Conservation (phyloP, 2,888 invertebrate species). For the Rhimphoctona megacephalus region DNA sequence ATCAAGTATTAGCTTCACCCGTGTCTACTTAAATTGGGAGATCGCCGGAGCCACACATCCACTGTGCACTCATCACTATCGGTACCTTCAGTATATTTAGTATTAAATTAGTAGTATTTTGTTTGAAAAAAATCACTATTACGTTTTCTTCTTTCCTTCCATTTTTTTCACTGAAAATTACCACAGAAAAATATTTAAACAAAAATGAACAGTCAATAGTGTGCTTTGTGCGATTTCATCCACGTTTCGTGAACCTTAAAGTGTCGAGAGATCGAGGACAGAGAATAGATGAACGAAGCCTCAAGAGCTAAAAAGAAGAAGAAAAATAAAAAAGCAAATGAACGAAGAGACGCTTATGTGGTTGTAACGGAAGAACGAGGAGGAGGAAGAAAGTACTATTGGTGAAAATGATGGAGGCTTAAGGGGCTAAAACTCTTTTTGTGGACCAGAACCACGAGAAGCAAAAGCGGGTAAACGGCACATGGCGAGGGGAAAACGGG, state of each 20-base stretch:
- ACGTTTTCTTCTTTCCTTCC: not conserved
- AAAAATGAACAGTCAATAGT: not conserved
- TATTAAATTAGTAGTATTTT: not conserved
- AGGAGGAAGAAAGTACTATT: constrained; percentile 41
- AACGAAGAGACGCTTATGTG: constrained; percentile 22
- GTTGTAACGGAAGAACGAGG: constrained; percentile 23
- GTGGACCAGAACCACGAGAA: constrained; percentile 47
- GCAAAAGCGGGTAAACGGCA: constrained; percentile 48
- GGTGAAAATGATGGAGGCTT: constrained; percentile 51
- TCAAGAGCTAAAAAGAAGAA: not conserved
- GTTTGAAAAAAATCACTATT: not conserved
- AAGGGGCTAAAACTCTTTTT: constrained; percentile 54
- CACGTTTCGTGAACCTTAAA: not conserved
- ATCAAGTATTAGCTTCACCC: no score
- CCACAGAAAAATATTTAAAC: not conserved
- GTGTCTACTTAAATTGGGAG: no score
- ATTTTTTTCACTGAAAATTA: not conserved
- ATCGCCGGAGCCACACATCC: no score
- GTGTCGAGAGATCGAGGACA: not conserved
- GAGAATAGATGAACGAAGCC: constrained; percentile 11
- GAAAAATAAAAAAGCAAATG: not conserved
- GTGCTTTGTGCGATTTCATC: not conserved
- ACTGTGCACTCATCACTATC: no score
- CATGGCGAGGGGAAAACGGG: constrained; percentile 77
- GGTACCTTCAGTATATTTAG: no score